A percentile compares a stretch with the other conserved stretches of the same genome.
Evolutionary conservation across 1,140 invertebrate genomes (phyloP).

Genomic region (Diorhabda elongata): DNA sequence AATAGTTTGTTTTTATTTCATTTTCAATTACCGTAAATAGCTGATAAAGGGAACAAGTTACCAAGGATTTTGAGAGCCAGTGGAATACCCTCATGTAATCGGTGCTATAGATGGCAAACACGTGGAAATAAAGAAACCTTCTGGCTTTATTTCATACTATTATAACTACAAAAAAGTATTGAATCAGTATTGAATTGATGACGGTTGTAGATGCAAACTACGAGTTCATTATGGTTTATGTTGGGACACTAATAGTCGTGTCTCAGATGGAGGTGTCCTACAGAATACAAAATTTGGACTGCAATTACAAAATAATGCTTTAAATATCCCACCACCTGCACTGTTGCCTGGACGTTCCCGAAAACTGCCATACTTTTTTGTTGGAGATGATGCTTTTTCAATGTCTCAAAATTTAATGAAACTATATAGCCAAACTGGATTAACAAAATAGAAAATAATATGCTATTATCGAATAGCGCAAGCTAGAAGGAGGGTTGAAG

Average conservation of each 20-base stretch:
- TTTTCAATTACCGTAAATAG: background rate
- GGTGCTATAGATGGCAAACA: slow-evolving; percentile 36
- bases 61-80: slow-evolving; percentile 19
- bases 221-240: slow-evolving; percentile 46
- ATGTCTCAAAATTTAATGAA: background rate
- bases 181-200: no score
- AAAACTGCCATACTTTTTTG: slow-evolving; percentile 39
- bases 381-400: slow-evolving; percentile 50
- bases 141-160: background rate
- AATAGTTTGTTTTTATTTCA: background rate
- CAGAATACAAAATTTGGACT: slow-evolving; percentile 21
- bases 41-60: slow-evolving; percentile 4
- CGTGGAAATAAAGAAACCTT: background rate
- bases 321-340: slow-evolving; percentile 34
- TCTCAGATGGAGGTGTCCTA: slow-evolving; percentile 46
- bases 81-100: slow-evolving; percentile 33
- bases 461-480: background rate
- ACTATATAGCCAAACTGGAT: background rate
- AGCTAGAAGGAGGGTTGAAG: background rate
- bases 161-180: background rate
- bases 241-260: slow-evolving; percentile 42
- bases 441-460: background rate
- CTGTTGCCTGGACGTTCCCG: slow-evolving; percentile 30
- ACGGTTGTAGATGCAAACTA: slow-evolving; percentile 46
- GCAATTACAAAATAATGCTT: slow-evolving; percentile 28